Base-by-base conservation (phyloP, 37 sponge, comb jelly and placozoan genomes). In the Tethya wilhelma region DNA sequence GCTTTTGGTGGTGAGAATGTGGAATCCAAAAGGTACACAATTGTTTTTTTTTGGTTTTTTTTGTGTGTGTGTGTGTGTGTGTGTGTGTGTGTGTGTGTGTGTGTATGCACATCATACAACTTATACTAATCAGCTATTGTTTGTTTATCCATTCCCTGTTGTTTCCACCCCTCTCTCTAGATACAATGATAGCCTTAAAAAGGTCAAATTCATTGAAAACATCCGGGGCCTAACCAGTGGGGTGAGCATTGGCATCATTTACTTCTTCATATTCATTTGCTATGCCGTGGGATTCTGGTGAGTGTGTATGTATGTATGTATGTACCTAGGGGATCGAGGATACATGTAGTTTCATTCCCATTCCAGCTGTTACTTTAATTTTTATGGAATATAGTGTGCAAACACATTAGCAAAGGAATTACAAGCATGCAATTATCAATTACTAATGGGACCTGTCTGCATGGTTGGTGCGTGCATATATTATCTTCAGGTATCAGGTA, bases 241-340 rank as follows among this genome's bases (percentile, higher is more conserved):
- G 0, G 19, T 60, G 1, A 73, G 69, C 55, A 32, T 94, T 5
- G 95, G 77, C 22, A 19, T 64, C 9, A 74, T 84, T 32, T 90
- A 79, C 53, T 71, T 87, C 67, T 28, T 94, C n/a, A 64, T 94
- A 9, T 94, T 90, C 44, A 43, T 44, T 20, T 57, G 73, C 31
- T 87, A 89, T 72, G 91, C 88, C 39, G 37, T 78, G 0, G 87
- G 79, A 20, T 83, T 94, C 29, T 87, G 88, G 95, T 93, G 28
- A 78, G 90, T 30, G 9, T 66, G 4, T 2, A 66, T 4, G 12
- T 66, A 28, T 2, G 9, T 30, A 29, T 5, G 33, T 66, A 1
- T 33, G 36, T 36, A 31, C 32, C 20, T 66, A 66, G 33, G 31
- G 34, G 4, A n/a, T n/a, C n/a, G n/a, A n/a, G n/a, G n/a, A n/a